Evolutionary conservation across 2,797 vertebrate genomes (phyloP), one percentile per base, ranked within the genome.

Genomic region (Chelmon rostratus): DNA sequence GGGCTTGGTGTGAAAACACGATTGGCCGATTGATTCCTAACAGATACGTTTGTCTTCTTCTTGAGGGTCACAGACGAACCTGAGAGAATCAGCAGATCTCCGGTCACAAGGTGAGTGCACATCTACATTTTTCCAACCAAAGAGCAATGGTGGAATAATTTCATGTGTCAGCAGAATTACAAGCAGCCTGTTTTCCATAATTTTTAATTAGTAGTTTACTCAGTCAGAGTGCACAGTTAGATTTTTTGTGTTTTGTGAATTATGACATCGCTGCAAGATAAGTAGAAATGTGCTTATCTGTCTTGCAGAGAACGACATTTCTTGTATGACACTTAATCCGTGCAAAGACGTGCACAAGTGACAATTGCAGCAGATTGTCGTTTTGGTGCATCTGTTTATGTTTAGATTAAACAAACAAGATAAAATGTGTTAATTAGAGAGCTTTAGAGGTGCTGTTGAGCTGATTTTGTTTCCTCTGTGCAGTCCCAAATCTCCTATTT

Each of bases 61-160:
- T 95, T 95, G 94, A 98, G 97, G 97, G 97, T 98, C 97, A 78
- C 97, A 99, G 96, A 99, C 97, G 96, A 99, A 99, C 96, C 97
- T 98, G 97, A 98, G 97, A 96, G 97, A 99, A 95, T 97, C 97
- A 91, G 96, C 97, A 96, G 97, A 99, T 95, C 97, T 99, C 95
- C 97, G 97, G 95, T 98, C 97, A 95, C 97, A 99, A 96, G 97
- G 97, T 98, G 88, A 95, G 96, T 52, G 4, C 42, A 25, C 3
- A 1, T 66, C 53, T 35, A 2, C 7, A 0, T 33, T 61, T 42
- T 19, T 46, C 18, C 31, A 7, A 8, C 7, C 35, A 19, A 21
- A 50, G 8, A 19, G 37, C 31, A 70, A 16, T 28, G 42, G n/a
- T 9, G 49, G n/a, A 40, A n/a, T 15, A 52, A 52, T 50, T 13